phyloP scores from a whole-genome alignment of 2,113 vertebrate genomes.

The Phalacrocorax pelagicus region DNA sequence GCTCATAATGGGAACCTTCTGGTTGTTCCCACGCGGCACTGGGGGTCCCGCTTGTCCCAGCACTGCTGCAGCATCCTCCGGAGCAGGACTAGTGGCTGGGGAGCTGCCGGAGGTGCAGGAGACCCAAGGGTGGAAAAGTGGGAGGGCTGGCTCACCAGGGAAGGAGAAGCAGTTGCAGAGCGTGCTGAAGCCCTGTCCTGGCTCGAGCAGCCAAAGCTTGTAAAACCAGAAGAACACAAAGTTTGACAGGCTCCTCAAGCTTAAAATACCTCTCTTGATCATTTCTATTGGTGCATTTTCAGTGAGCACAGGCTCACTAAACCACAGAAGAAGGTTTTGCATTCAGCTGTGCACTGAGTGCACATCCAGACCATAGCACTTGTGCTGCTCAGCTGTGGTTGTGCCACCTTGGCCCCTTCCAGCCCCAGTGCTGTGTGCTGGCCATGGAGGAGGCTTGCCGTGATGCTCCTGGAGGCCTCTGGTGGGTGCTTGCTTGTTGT shows the following conservation, averaged over 20 bases:
- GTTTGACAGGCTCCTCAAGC: neutral
- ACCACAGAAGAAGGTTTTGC: neutral
- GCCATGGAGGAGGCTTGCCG: neutral
- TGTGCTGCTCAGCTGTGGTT: neutral
- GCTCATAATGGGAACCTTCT: neutral
- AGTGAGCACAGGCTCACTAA: neutral
- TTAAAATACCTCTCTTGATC: neutral
- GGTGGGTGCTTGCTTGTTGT: neutral
- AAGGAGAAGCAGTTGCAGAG: neutral
- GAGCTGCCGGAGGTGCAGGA: neutral
- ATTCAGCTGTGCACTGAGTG: neutral
- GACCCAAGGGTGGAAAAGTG: too few relatives aligned
- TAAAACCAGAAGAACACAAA: neutral
- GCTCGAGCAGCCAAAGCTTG: neutral
- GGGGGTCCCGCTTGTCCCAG: neutral
- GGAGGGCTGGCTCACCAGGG: neutral
- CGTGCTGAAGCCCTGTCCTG: neutral
- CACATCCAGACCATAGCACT: fast-evolving
- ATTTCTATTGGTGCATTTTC: neutral
- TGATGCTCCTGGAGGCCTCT: neutral
- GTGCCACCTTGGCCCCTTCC: neutral
- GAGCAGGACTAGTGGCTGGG: neutral
- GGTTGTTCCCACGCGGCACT: neutral
- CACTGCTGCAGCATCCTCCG: neutral
- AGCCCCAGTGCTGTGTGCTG: fast-evolving